Percentiles rank a stretch among this genome's conserved stretches.
These are phyloP conservation scores for Bellardia bayeri DNA, from an alignment of 2,888 invertebrate genomes.

Conservation along the genomic window DNA sequence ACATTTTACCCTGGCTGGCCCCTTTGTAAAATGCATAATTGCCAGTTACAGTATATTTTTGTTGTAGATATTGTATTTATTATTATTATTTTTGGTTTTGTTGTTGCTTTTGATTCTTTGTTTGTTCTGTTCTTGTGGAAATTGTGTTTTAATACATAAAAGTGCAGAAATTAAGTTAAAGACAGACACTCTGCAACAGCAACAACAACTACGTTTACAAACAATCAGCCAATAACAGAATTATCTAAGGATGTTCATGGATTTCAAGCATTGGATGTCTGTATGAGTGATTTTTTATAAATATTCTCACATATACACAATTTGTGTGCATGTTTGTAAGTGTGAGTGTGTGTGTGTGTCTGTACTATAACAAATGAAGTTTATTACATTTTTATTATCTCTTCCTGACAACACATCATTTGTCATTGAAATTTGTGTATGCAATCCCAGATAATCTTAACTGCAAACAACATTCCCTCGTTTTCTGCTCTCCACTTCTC, in stretches of 20 bases:
- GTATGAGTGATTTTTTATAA: conserved; percentile 16
- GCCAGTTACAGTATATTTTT: conserved; percentile 42
- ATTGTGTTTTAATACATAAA: conserved; percentile 49
- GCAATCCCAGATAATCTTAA: conserved; percentile 70
- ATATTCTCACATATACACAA: neutral
- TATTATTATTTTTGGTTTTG: neutral
- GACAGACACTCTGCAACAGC: neutral
- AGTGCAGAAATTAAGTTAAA: conserved; percentile 47
- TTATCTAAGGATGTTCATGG: conserved; percentile 3
- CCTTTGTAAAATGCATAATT: conserved; percentile 56
- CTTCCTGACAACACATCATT: conserved; percentile 72
- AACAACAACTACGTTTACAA: conserved; percentile 6
- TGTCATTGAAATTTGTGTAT: conserved; percentile 69
- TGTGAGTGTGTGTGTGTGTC: neutral
- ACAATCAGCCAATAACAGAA: conserved; percentile 36
- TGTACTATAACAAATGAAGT: conserved; percentile 56
- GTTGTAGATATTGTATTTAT: neutral
- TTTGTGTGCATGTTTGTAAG: neutral
- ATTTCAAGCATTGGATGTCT: conserved; percentile 16
- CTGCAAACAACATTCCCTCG: conserved; percentile 56
- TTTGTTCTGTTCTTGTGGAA: conserved; percentile 32
- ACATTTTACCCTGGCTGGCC: conserved; percentile 16
- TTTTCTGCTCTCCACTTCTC: neutral
- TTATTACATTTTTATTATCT: conserved; percentile 73
- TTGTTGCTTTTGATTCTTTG: neutral